Conservation (phyloP, 2,113 vertebrate species). For the Paraplagusia blochii region DNA sequence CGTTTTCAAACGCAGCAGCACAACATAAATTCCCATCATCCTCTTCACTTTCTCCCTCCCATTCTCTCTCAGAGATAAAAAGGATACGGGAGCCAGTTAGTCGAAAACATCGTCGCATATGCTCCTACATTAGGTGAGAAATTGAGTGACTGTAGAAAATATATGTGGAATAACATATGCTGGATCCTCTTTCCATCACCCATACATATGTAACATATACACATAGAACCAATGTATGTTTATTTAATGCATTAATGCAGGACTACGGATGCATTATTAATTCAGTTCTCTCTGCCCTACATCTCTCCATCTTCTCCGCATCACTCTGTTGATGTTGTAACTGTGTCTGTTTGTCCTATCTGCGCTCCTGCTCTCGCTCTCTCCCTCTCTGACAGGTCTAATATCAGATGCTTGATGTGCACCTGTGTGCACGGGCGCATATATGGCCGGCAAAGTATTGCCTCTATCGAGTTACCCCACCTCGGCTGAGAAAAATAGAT, state of each 20-base stretch:
- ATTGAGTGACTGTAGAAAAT: constrained; percentile 23
- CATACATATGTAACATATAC: background rate
- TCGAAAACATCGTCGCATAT: constrained; percentile 55
- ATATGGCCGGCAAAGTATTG: constrained; percentile 50
- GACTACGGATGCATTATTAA: constrained; percentile 20
- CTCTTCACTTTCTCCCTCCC: constrained; percentile 29
- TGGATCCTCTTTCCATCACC: constrained; percentile 8
- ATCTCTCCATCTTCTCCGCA: constrained; percentile 26
- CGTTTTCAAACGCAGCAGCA: constrained; percentile 17
- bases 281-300: background rate
- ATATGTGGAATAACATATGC: constrained; percentile 6
- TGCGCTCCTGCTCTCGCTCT: background rate
- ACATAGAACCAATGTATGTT: background rate
- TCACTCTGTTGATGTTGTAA: constrained; percentile 22
- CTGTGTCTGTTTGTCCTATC: constrained; percentile 17
- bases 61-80: constrained; percentile 38
- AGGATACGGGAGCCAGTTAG: constrained; percentile 45
- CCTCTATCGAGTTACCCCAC: constrained; percentile 59
- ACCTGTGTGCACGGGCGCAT: constrained; percentile 59
- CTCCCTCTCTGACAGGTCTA: constrained; percentile 50
- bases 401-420: constrained; percentile 66
- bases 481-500: constrained; percentile 57
- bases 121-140: constrained; percentile 19
- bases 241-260: constrained; percentile 21
- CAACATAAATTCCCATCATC: constrained; percentile 46